These are phyloP conservation scores for Mesocentrotus franciscanus DNA, from an alignment of 53 echinoderm and acorn worm genomes.

Conservation along the genomic window DNA sequence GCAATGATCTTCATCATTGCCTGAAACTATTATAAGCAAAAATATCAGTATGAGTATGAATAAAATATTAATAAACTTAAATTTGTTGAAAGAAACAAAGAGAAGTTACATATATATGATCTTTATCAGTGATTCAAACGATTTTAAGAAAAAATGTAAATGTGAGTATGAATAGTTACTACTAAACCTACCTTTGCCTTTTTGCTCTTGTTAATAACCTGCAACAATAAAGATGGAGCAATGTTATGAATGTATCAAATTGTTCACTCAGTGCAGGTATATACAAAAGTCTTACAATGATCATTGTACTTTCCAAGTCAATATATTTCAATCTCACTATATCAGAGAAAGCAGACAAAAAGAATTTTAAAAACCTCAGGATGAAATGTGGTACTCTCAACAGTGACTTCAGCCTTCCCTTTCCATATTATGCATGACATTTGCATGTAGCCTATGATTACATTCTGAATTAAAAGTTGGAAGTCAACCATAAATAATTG, in stretches of 20 bases:
- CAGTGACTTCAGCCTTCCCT: background rate
- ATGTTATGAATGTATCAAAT: background rate
- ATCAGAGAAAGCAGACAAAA: background rate
- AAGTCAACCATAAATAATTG: background rate
- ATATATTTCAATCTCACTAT: background rate
- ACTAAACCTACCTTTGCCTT: slow-evolving; percentile 86
- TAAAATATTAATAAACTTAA: no score
- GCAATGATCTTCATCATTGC: no score
- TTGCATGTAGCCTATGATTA: background rate
- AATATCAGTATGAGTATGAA: no score
- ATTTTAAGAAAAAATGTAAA: background rate
- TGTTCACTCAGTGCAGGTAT: background rate
- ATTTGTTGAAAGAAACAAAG: background rate
- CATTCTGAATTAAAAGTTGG: background rate
- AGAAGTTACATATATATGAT: background rate
- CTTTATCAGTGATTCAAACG: no score
- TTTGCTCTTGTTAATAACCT: slow-evolving; percentile 93
- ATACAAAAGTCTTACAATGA: background rate
- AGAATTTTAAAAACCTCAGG: no score
- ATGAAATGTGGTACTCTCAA: background rate
- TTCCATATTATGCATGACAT: background rate
- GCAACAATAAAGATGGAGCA: background rate
- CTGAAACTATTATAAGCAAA: no score
- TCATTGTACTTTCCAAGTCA: background rate
- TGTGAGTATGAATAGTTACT: background rate